A percentile compares a stretch with the other conserved stretches of the same genome.
Conservation (phyloP, 2,113 vertebrate genomes). For the Perca flavescens region DNA sequence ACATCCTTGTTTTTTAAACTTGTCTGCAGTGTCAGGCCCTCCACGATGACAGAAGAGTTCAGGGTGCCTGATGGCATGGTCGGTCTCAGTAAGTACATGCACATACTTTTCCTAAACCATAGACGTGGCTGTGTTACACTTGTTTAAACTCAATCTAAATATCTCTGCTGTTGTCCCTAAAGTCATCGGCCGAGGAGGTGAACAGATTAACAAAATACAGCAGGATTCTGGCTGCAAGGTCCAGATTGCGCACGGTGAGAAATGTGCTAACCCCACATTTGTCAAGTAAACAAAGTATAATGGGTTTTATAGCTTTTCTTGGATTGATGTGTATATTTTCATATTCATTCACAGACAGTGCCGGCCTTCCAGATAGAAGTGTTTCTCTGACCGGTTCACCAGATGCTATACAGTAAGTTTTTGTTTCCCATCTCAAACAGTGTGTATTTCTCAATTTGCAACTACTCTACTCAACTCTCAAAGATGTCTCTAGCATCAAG, state of each 20-base stretch:
- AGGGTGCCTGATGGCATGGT: slow-evolving; percentile 95
- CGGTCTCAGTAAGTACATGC: slow-evolving; percentile 91
- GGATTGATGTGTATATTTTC: not conserved
- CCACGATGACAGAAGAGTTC: slow-evolving; percentile 91
- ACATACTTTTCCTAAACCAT: not conserved
- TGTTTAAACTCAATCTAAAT: slow-evolving; percentile 28
- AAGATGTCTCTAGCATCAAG: not conserved
- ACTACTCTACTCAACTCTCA: not conserved
- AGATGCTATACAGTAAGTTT: slow-evolving; percentile 90
- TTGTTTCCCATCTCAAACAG: not conserved
- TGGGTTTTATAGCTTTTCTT: not conserved
- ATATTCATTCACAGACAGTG: slow-evolving; percentile 85
- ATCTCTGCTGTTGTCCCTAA: slow-evolving; percentile 21
- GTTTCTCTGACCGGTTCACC: slow-evolving; percentile 90
- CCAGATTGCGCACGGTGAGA: slow-evolving; percentile 93
- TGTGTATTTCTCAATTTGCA: not conserved
- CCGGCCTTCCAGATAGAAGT: slow-evolving; percentile 89
- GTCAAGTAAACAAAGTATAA: not conserved
- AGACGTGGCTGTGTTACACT: not conserved
- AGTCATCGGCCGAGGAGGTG: slow-evolving; percentile 95
- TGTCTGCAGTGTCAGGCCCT: slow-evolving; percentile 76
- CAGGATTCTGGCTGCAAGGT: slow-evolving; percentile 97
- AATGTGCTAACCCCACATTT: not conserved
- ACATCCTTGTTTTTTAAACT: not conserved
- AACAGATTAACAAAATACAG: slow-evolving; percentile 97